A percentile compares a stretch with the other conserved stretches of the same genome.
phyloP scores from a whole-genome alignment of 2,797 vertebrate species.

The Myotis myotis region DNA sequence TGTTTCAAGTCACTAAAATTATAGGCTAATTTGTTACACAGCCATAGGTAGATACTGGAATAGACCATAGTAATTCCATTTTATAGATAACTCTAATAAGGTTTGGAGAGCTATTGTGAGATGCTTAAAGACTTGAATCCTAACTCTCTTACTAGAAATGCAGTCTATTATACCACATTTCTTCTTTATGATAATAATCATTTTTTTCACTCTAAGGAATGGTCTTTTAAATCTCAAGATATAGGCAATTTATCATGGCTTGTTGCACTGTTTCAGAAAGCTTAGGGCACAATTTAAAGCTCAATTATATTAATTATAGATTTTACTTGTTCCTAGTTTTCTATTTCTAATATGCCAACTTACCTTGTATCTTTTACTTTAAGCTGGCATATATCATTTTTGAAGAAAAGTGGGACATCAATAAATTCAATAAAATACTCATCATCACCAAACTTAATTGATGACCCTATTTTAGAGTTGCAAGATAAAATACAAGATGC shows the following conservation, averaged over 20 bases:
- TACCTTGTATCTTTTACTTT: conserved; percentile 14
- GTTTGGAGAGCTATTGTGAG: neutral
- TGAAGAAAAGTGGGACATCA: neutral
- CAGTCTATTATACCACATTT: neutral
- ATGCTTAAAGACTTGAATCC: neutral
- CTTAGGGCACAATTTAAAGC: conserved; percentile 28
- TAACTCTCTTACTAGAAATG: neutral
- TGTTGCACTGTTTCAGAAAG: neutral
- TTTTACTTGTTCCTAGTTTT: conserved; percentile 20
- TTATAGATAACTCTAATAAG: neutral
- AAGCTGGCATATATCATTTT: neutral
- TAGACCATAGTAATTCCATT: neutral
- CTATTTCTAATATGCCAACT: conserved; percentile 20
- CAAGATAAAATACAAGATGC: neutral
- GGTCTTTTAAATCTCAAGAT: neutral
- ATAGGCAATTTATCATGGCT: neutral
- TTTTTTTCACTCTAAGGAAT: neutral
- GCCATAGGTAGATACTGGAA: neutral
- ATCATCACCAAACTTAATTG: neutral
- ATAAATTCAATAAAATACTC: conserved; percentile 4
- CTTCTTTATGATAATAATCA: conserved; percentile 8
- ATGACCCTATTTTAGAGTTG: neutral
- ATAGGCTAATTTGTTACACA: neutral
- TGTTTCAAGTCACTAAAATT: neutral
- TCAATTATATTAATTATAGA: conserved; percentile 32